Base-by-base conservation (phyloP, 2,113 vertebrate species). In the Aspiorhynchus laticeps region DNA sequence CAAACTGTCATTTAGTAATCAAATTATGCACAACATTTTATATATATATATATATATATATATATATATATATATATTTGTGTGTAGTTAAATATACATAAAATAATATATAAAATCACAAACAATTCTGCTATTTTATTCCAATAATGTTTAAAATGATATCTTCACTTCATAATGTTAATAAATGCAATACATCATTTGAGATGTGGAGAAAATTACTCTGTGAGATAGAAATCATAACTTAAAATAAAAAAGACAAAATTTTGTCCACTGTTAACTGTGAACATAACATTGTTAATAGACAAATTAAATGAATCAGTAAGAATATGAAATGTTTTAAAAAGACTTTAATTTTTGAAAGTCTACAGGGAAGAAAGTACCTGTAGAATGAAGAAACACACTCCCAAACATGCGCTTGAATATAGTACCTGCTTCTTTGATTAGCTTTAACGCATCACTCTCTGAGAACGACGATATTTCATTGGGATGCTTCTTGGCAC, bases 391-490 rank as follows among this genome's bases (percentile, higher is more conserved):
- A 48, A 48, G 4, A 48, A 48, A 48, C 46, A 48, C 14, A 15
- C 46, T 48, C 46, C 4, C 14, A 53, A 53, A 53, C 51, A 53
- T 53, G 15, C 5, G 17, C 51, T 61, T 46, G 69, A 1, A 81
- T 56, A 85, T 21, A 8, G 84, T 93, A 98, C 98, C 98, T n/a
- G 94, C 94, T 75, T 98, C 97, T 88, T 94, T 96, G 80, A 95
- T 93, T 77, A 96, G 92, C 74, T 94, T 96, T 88, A 95, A 95
- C 7, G 97, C 98, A 85, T 97, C 96, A 79, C 96, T 96, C 90
- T 99, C 98, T 0, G 94, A 97, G 93, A 99, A 97, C 31, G 98
- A 99, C 6, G 96, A 96, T 88, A 99, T 91, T 56, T 97, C 91
- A 3, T 83, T 93, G 46, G 95, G 80, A 4, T 92, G 91, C 0